phyloP scores from a whole-genome alignment of 2,888 invertebrate species.

The Eupithecia tripunctaria region DNA sequence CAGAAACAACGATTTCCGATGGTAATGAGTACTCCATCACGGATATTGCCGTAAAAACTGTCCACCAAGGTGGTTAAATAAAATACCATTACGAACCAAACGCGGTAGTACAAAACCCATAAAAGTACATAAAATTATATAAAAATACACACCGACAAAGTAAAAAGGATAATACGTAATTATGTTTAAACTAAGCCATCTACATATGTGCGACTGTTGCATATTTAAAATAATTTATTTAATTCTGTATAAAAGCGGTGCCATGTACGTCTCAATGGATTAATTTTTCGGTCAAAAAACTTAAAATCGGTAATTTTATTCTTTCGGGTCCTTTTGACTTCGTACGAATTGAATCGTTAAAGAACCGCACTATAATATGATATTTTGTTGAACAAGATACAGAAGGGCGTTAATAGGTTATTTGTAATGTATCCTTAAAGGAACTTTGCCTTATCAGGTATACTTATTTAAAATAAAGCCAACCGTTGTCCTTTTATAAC shows the following conservation, averaged over 20 bases:
- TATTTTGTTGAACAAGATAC: constrained; percentile 11
- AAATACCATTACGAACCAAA: background rate
- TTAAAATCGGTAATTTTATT: constrained; percentile 2
- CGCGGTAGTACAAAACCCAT: background rate
- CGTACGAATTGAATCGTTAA: constrained; percentile 3
- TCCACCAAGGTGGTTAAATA: background rate
- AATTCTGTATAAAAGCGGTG: background rate
- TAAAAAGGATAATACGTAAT: background rate
- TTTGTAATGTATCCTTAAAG: background rate
- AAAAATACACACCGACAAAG: constrained; percentile 3
- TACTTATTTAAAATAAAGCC: background rate
- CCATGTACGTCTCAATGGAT: background rate
- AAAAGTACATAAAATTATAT: constrained; percentile 8
- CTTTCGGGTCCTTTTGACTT: constrained; percentile 3
- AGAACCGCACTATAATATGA: background rate
- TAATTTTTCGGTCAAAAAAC: background rate
- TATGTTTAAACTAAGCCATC: background rate
- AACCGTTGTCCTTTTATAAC: background rate
- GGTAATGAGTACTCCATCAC: background rate
- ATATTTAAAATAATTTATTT: constrained; percentile 2
- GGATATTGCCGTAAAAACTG: constrained; percentile 7
- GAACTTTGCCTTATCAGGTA: background rate
- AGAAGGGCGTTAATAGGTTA: background rate
- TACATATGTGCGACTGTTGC: background rate
- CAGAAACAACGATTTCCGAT: background rate